These are phyloP conservation scores for Nipponia nippon DNA, from an alignment of 2,113 vertebrate species.

Conservation along the genomic window DNA sequence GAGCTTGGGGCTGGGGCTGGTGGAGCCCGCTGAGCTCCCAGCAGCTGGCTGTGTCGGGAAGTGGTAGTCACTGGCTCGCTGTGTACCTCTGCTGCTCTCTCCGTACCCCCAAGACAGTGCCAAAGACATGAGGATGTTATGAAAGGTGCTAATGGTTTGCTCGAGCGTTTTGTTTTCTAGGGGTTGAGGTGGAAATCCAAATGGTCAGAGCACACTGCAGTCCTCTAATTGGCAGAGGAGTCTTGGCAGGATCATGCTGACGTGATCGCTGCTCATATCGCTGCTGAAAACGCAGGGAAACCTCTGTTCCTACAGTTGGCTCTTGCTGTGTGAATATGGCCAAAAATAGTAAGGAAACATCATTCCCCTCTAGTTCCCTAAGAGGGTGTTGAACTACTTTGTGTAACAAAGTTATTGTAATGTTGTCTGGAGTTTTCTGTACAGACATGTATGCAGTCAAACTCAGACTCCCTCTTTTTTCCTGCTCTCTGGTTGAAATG, in stretches of 20 bases:
- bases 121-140: neutral
- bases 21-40: neutral
- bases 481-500: neutral
- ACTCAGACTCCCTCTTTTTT: neutral
- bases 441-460: rapidly evolving
- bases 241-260: neutral
- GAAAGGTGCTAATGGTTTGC: neutral
- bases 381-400: neutral
- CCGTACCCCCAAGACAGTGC: neutral
- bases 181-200: neutral
- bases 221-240: neutral
- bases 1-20: neutral
- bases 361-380: neutral
- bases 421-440: neutral
- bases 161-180: neutral
- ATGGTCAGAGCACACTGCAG: neutral
- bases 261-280: neutral
- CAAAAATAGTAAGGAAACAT: slow-evolving; percentile 24
- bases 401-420: neutral
- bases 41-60: neutral
- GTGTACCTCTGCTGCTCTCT: neutral
- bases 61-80: neutral
- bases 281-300: neutral
- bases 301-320: neutral
- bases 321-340: neutral